phyloP scores from a whole-genome alignment of 2,113 vertebrate species.

The Anthoscopus minutus region DNA sequence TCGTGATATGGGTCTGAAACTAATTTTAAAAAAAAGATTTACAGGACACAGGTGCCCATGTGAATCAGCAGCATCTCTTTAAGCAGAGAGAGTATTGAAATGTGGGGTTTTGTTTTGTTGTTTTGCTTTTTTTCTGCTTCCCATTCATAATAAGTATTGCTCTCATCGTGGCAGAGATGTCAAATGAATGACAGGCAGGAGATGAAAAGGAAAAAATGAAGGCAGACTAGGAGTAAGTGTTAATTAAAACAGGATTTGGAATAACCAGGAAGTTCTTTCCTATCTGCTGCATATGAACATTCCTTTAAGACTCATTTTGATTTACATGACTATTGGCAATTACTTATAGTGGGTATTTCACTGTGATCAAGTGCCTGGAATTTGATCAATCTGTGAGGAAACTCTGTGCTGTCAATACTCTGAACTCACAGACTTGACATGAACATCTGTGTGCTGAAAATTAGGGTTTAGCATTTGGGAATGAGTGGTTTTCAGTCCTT shows the following conservation, averaged over 20 bases:
- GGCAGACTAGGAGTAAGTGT: neutral
- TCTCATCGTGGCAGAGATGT: neutral
- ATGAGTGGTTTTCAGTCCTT: neutral
- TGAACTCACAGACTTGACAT: neutral
- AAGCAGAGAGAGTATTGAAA: neutral
- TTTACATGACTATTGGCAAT: neutral
- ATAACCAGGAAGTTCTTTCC: neutral
- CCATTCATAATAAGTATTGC: neutral
- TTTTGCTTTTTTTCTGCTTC: neutral
- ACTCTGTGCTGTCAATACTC: neutral
- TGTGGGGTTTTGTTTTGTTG: neutral
- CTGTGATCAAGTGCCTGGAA: neutral
- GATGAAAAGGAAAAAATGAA: constrained; percentile 10
- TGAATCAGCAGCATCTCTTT: neutral
- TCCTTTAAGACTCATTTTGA: neutral
- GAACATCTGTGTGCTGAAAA: neutral
- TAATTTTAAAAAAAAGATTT: neutral
- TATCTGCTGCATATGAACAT: neutral
- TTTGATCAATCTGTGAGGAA: neutral
- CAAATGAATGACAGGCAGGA: neutral
- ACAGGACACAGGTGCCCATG: neutral
- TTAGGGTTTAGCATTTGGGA: neutral
- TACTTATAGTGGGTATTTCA: neutral
- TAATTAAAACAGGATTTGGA: constrained; percentile 45
- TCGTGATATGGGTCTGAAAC: neutral